Evolutionary conservation across 2,797 vertebrate genomes (phyloP).

Genomic region (Hylomyscus alleni): DNA sequence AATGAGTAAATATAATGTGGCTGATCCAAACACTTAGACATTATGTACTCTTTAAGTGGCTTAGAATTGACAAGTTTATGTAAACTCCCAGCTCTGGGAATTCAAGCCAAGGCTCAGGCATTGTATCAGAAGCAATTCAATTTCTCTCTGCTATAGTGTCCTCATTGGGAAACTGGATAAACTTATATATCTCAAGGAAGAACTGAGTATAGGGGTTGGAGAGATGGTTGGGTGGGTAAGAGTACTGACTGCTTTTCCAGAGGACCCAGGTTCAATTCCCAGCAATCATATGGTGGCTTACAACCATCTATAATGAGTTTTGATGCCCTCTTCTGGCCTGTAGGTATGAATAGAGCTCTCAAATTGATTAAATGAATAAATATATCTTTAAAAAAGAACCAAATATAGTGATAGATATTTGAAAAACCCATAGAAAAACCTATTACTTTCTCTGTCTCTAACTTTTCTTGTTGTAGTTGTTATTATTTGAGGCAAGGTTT

Average conservation of each 20-base stretch:
- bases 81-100: neutral
- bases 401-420: neutral
- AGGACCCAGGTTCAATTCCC: neutral
- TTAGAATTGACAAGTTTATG: neutral
- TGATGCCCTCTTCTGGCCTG: neutral
- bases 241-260: neutral
- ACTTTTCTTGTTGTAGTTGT: neutral
- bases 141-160: neutral
- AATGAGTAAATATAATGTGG: neutral
- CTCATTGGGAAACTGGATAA: slow-evolving; percentile 33
- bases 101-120: slow-evolving; percentile 7
- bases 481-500: too few species aligned
- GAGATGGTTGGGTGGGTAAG: neutral
- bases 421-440: neutral
- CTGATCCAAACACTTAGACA: neutral
- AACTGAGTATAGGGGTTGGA: neutral
- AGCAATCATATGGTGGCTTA: neutral
- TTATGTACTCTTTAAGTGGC: neutral
- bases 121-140: neutral
- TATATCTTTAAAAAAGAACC: neutral
- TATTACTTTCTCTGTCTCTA: neutral
- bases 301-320: neutral
- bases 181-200: neutral
- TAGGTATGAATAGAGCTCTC: neutral
- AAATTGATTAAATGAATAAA: neutral